A percentile compares a stretch with the other conserved stretches of the same genome.
Conservation (phyloP, 2,113 vertebrate genomes). For the Psilopogon haemacephalus region DNA sequence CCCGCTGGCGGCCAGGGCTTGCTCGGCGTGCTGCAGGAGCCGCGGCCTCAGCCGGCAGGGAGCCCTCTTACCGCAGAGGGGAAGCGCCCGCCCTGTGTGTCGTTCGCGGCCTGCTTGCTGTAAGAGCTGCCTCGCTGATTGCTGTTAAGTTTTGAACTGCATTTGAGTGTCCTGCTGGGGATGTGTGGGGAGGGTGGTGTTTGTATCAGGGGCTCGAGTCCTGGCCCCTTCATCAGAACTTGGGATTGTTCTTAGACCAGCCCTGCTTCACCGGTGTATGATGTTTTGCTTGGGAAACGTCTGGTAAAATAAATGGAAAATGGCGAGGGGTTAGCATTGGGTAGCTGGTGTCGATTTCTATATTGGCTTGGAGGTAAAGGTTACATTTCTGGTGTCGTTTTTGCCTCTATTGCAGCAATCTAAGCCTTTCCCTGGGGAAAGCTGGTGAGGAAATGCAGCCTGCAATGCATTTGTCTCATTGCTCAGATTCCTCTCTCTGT, state of each 20-base stretch:
- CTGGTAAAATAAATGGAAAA: background rate
- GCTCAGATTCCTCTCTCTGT: background rate
- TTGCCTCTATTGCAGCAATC: accelerated
- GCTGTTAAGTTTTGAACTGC: accelerated
- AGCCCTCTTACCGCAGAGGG: background rate
- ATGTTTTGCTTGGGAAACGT: background rate
- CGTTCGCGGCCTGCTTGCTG: background rate
- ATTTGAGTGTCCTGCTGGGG: background rate
- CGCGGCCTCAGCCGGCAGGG: background rate
- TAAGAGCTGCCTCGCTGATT: background rate
- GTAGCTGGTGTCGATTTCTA: background rate
- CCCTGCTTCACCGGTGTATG: accelerated
- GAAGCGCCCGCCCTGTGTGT: background rate
- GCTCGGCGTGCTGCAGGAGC: background rate
- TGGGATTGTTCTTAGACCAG: background rate
- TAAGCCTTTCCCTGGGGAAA: background rate
- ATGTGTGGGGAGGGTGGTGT: background rate
- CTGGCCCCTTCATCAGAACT: no score
- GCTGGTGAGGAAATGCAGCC: background rate
- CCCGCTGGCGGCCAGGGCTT: background rate
- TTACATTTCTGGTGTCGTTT: background rate
- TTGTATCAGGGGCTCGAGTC: no score
- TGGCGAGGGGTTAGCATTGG: background rate
- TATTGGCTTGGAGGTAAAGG: no score
- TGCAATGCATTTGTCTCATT: accelerated